A percentile compares a stretch with the other conserved stretches of the same genome.
Conservation (phyloP, 2,113 vertebrate species). For the Oncorhynchus gorbuscha region DNA sequence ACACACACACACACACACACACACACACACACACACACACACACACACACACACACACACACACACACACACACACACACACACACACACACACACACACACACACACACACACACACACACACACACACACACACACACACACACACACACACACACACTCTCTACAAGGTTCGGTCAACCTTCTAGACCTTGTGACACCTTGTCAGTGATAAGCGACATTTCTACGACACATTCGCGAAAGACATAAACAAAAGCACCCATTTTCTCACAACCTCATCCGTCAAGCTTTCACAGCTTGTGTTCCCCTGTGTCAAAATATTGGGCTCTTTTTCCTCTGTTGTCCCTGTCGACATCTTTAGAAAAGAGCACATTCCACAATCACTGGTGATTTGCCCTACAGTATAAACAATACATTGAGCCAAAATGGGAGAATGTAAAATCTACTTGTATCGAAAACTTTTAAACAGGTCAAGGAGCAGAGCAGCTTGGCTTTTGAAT, state of each 20-base stretch:
- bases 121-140: too few relatives aligned
- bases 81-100: too few relatives aligned
- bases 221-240: constrained; percentile 27
- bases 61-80: too few relatives aligned
- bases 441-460: neutral
- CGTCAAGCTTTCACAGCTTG: constrained; percentile 41
- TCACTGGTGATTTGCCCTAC: constrained; percentile 25
- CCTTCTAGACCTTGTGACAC: constrained; percentile 21
- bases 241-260: constrained; percentile 39
- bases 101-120: too few relatives aligned
- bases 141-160: too few relatives aligned
- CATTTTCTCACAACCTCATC: constrained; percentile 24
- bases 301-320: constrained; percentile 11
- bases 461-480: neutral
- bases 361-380: constrained; percentile 32
- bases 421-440: neutral
- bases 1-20: too few relatives aligned
- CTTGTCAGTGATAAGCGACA: constrained; percentile 32
- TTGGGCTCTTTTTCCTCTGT: constrained; percentile 22
- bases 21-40: too few relatives aligned
- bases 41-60: too few relatives aligned
- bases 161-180: neutral
- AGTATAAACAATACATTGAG: constrained; percentile 28
- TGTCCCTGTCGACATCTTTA: constrained; percentile 28
- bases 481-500: neutral